Percentiles rank a stretch among this genome's conserved stretches.
These are phyloP conservation scores for Cephus spinipes DNA, from an alignment of 2,888 invertebrate genomes.

Conservation along the genomic window DNA sequence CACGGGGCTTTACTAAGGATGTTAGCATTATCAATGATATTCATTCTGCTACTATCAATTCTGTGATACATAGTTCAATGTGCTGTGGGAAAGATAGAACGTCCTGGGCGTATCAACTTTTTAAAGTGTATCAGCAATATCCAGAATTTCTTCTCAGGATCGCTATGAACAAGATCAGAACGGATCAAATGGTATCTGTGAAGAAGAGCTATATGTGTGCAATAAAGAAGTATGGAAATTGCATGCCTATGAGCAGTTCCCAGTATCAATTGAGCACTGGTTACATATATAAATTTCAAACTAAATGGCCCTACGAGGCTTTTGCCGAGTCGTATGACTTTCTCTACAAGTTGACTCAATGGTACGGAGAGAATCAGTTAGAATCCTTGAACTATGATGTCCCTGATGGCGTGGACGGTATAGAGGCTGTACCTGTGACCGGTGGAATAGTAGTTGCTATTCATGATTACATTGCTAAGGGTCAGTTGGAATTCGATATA, in stretches of 20 bases:
- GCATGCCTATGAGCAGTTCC: slow-evolving; percentile 67
- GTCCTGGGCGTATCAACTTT: slow-evolving; percentile 75
- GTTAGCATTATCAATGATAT: slow-evolving; percentile 68
- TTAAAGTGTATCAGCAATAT: slow-evolving; percentile 79
- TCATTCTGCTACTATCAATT: slow-evolving; percentile 69
- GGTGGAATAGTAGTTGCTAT: slow-evolving; percentile 69
- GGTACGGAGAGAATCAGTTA: slow-evolving; percentile 35
- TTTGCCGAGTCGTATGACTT: slow-evolving; percentile 63
- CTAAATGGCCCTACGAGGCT: slow-evolving; percentile 67
- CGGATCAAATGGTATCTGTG: slow-evolving; percentile 72
- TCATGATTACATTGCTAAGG: slow-evolving; percentile 63
- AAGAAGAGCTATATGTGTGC: slow-evolving; percentile 65
- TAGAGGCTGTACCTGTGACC: slow-evolving; percentile 64
- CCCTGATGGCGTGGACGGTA: slow-evolving; percentile 36
- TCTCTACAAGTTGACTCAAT: slow-evolving; percentile 43
- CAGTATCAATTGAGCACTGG: slow-evolving; percentile 67
- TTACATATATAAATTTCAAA: slow-evolving; percentile 66
- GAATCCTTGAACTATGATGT: slow-evolving; percentile 26
- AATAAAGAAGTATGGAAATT: slow-evolving; percentile 64
- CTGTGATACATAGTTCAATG: slow-evolving; percentile 76
- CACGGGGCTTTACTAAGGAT: slow-evolving; percentile 59
- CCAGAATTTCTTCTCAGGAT: slow-evolving; percentile 74
- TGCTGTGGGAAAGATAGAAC: slow-evolving; percentile 73
- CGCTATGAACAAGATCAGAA: slow-evolving; percentile 72
- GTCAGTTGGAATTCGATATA: slow-evolving; percentile 63